Conservation (phyloP, 2,888 invertebrate species). For the Morinoia aosen region DNA sequence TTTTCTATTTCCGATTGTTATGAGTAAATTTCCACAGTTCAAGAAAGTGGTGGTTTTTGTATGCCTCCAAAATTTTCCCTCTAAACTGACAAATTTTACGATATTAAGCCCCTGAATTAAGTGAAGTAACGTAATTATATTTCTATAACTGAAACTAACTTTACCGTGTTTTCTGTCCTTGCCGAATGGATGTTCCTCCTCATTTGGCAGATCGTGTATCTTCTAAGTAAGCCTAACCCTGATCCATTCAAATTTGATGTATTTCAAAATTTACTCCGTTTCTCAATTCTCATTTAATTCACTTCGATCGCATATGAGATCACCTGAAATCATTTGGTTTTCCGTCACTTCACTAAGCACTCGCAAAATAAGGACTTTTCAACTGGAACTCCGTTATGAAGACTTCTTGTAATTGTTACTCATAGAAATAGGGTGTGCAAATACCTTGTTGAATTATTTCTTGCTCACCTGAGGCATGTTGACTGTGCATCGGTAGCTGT, state of each 20-base stretch:
- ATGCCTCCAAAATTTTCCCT: no score
- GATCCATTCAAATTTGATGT: not conserved
- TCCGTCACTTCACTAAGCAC: not conserved
- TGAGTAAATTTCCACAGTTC: not conserved
- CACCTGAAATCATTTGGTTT: not conserved
- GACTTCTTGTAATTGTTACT: not conserved
- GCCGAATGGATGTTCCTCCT: not conserved
- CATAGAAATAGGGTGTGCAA: not conserved
- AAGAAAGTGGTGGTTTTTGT: not conserved
- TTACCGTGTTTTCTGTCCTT: not conserved
- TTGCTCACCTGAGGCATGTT: not conserved
- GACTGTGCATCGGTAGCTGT: not conserved
- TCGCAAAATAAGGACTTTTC: not conserved
- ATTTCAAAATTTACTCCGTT: not conserved
- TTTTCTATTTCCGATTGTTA: not conserved
- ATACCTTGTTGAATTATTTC: not conserved
- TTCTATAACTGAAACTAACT: not conserved
- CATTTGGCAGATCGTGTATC: not conserved
- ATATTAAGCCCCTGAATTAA: not conserved
- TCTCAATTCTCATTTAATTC: not conserved
- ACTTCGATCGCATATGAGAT: not conserved
- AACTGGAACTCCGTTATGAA: not conserved
- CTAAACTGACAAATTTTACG: not conserved
- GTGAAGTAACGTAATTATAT: not conserved
- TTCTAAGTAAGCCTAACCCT: not conserved